Base-by-base conservation (phyloP, 1,140 invertebrate genomes). In the Glomeris maerens region DNA sequence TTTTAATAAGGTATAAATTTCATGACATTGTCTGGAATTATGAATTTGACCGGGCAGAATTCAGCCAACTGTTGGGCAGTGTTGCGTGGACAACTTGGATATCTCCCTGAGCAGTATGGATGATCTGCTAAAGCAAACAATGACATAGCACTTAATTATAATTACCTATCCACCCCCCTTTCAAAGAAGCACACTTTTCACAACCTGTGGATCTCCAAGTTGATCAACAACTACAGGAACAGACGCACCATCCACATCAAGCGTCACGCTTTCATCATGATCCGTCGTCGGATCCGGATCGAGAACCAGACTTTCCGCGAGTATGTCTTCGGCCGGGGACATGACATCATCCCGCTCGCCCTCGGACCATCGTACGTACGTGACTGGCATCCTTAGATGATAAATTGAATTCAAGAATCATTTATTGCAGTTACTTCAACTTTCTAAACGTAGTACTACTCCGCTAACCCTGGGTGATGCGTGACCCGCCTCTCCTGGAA, bases 51-150 rank as follows among this genome's bases (percentile, higher is more conserved):
- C n/a, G n/a, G n/a, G n/a, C n/a, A n/a, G 4, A 55, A 14, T 40
- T 55, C 45, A 13, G 64, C 66, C 20, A 69, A 61, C 47, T 69
- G 65, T 57, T 69, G 66, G 26, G 65, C n/a, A n/a, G 64, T 39
- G 67, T 69, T 40, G 66, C 66, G 51, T 69, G 66, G 13, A 69
- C 55, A 21, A 69, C 66, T 56, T 69, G 67, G 22, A 69, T 64
- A 46, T 68, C 66, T 20, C 66, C 66, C 40, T 60, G 59, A 23
- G 57, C 46, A 10, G 45, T 52, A 21, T 57, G 49, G 20, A 42
- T 42, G 17, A 4, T 17, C 4, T 42, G 5, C 17, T 36, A 36
- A 36, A 36, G 17, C 10, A 36, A 10, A 36, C 10, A 13, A 58
- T 44, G 21, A 54, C 31, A 45, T 58, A 61, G 28, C 62, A 60